Evolutionary conservation across 2,888 invertebrate genomes (phyloP).

Genomic region (Galerucella nymphaeae): DNA sequence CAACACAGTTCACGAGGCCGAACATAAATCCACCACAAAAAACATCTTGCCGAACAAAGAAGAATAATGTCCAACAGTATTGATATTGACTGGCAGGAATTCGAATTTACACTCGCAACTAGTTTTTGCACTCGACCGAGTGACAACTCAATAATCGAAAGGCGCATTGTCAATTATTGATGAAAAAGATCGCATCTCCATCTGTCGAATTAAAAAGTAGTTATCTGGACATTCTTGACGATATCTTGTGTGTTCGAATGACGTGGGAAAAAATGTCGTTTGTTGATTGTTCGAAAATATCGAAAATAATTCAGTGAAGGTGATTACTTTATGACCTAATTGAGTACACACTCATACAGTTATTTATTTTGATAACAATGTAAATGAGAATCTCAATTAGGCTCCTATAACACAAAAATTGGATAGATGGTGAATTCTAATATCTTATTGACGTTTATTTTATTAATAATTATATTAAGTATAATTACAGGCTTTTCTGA

Average conservation of each 20-base stretch:
- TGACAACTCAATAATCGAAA: conserved; percentile 45
- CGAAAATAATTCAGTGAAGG: conserved; percentile 20
- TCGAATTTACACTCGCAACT: conserved; percentile 39
- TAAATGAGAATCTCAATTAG: no score
- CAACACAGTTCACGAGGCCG: conserved; percentile 14
- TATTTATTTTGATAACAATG: no score
- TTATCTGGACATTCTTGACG: conserved; percentile 17
- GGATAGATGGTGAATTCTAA: no score
- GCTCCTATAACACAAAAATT: no score
- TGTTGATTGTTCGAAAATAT: conserved; percentile 19
- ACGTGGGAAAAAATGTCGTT: conserved; percentile 27
- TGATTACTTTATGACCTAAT: conserved; percentile 32
- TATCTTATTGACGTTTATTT: no score
- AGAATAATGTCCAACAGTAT: conserved; percentile 38
- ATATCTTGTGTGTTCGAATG: conserved; percentile 31
- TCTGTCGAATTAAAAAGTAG: conserved; percentile 27
- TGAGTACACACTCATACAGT: background rate
- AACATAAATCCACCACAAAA: conserved; percentile 11
- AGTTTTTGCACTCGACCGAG: conserved; percentile 43
- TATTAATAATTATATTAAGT: no score
- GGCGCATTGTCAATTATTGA: conserved; percentile 29
- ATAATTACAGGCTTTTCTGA: no score
- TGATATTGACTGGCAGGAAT: conserved; percentile 41
- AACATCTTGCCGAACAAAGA: conserved; percentile 19
- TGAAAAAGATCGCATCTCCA: conserved; percentile 25